Percentiles rank a stretch among this genome's conserved stretches.
phyloP scores from a whole-genome alignment of 2,113 vertebrate genomes.

The Nothobranchius kuhntae region DNA sequence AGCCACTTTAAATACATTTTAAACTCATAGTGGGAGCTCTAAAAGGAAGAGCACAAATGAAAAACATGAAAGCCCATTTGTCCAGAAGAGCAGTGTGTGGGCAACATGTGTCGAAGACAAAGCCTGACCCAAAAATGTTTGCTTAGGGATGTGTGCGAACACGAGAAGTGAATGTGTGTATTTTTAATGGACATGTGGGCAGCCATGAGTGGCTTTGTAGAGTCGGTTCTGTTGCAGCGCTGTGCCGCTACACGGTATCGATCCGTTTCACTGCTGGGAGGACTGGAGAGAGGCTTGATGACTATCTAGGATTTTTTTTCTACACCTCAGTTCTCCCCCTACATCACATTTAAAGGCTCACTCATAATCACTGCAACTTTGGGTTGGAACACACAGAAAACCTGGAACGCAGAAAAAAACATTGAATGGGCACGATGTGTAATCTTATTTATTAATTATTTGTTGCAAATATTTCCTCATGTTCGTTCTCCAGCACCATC shows the following conservation, averaged over 20 bases:
- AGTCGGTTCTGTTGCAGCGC: slow-evolving; percentile 54
- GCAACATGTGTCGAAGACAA: slow-evolving; percentile 2
- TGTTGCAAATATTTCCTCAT: slow-evolving; percentile 3
- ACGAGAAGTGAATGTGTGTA: slow-evolving; percentile 19
- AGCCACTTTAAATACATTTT: neutral
- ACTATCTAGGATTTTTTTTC: slow-evolving; percentile 59
- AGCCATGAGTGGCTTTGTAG: slow-evolving; percentile 62
- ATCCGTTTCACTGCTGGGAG: slow-evolving; percentile 63
- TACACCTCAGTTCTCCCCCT: slow-evolving; percentile 23
- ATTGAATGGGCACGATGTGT: slow-evolving; percentile 8
- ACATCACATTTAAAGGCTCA: slow-evolving; percentile 29
- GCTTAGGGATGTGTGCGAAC: slow-evolving; percentile 19
- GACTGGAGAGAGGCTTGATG: slow-evolving; percentile 66
- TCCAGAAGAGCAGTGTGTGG: slow-evolving; percentile 26
- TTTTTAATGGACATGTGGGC: slow-evolving; percentile 44
- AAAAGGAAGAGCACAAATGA: slow-evolving; percentile 1
- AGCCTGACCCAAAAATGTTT: slow-evolving; percentile 19
- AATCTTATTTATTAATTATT: slow-evolving; percentile 5
- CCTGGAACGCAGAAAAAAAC: slow-evolving; percentile 4
- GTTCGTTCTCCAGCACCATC: slow-evolving; percentile 20
- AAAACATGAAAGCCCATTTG: slow-evolving; percentile 31
- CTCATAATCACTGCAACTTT: neutral
- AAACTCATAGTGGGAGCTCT: neutral
- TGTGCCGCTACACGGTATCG: slow-evolving; percentile 57
- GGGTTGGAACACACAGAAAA: neutral